These are phyloP conservation scores for Sinelater perroti DNA, from an alignment of 2,888 invertebrate genomes.

Conservation along the genomic window DNA sequence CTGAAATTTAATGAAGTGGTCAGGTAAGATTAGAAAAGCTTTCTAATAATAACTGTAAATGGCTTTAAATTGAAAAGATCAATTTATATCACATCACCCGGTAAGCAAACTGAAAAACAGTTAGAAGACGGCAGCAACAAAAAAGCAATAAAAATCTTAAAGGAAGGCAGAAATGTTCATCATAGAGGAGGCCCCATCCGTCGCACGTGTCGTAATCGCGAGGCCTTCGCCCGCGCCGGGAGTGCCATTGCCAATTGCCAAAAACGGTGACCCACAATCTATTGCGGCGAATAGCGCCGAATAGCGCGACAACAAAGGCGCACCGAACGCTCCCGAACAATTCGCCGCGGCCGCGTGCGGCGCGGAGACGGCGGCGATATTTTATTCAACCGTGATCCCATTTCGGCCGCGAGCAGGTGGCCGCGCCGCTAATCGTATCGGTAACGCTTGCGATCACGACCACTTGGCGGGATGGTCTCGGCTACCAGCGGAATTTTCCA, in stretches of 20 bases:
- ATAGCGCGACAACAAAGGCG: conserved; percentile 23
- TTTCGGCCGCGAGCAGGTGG: conserved; percentile 20
- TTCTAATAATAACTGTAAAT: too few species aligned
- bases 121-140: too few species aligned
- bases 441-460: conserved; percentile 15
- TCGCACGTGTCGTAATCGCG: too few species aligned
- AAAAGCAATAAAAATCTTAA: too few species aligned
- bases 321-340: conserved; percentile 26
- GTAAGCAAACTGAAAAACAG: too few species aligned
- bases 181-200: too few species aligned
- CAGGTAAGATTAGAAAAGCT: too few species aligned
- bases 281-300: conserved; percentile 22
- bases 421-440: conserved; percentile 15
- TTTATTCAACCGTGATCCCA: conserved; percentile 22
- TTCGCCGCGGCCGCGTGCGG: conserved; percentile 21
- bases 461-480: background rate
- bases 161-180: too few species aligned
- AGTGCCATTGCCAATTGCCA: conserved; percentile 24
- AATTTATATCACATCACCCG: too few species aligned
- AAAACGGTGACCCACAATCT: conserved; percentile 30
- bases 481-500: conserved; percentile 12
- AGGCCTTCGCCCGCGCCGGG: background rate
- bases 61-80: too few species aligned
- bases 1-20: too few species aligned
- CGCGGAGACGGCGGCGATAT: conserved; percentile 17